A percentile compares a stretch with the other conserved stretches of the same genome.
phyloP scores from a whole-genome alignment of 2,113 vertebrate genomes.

The Platichthys flesus region DNA sequence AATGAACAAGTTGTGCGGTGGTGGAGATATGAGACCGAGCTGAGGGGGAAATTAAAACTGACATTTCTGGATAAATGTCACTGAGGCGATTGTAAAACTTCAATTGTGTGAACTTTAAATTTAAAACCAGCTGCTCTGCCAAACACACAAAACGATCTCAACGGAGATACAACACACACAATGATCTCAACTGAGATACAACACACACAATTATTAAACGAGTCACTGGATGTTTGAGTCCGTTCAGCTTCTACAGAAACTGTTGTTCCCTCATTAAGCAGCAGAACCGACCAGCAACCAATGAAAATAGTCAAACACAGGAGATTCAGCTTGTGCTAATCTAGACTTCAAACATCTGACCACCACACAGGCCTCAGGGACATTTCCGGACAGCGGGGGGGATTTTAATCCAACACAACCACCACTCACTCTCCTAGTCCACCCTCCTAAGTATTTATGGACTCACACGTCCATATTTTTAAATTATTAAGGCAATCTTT shows the following conservation, averaged over 20 bases:
- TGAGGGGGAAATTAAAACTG: slow-evolving; percentile 37
- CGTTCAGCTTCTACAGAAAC: not conserved
- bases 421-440: too few species aligned
- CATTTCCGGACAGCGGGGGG: too few species aligned
- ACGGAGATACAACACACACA: slow-evolving; percentile 30
- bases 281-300: too few species aligned
- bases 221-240: not conserved
- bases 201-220: slow-evolving; percentile 17
- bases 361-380: too few species aligned
- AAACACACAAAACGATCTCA: slow-evolving; percentile 30
- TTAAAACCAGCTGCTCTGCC: slow-evolving; percentile 43
- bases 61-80: slow-evolving; percentile 17
- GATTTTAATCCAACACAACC: too few species aligned
- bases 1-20: slow-evolving; percentile 57
- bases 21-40: slow-evolving; percentile 38
- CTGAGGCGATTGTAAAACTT: slow-evolving; percentile 38
- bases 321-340: too few species aligned
- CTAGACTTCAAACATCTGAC: too few species aligned
- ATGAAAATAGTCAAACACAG: too few species aligned
- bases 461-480: too few species aligned
- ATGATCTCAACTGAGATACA: not conserved
- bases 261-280: not conserved
- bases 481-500: too few species aligned
- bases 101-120: slow-evolving; percentile 40
- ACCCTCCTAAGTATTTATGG: too few species aligned